phyloP scores from a whole-genome alignment of 2,888 invertebrate genomes.

The Cepaea hortensis region DNA sequence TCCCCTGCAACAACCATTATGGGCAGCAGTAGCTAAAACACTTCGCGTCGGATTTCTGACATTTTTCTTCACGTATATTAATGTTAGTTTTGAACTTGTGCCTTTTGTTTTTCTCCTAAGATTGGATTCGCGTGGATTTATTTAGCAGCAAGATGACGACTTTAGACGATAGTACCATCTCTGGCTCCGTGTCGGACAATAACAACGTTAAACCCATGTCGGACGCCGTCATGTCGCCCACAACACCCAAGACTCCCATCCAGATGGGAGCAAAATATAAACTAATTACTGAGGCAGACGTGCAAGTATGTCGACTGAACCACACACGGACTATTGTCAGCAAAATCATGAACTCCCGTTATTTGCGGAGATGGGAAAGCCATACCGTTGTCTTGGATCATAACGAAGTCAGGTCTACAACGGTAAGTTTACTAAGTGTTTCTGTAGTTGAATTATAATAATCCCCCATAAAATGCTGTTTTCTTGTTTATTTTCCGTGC shows the following conservation, averaged over 20 bases:
- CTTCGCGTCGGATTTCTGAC: background rate
- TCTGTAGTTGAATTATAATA: background rate
- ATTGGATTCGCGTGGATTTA: background rate
- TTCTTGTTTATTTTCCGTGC: too few relatives aligned
- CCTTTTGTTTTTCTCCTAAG: slow-evolving; percentile 20
- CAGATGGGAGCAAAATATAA: slow-evolving; percentile 79
- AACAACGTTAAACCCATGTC: slow-evolving; percentile 46
- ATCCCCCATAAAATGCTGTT: too few relatives aligned
- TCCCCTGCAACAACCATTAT: background rate
- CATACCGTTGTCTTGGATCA: slow-evolving; percentile 84
- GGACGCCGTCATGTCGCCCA: slow-evolving; percentile 48
- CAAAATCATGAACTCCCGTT: slow-evolving; percentile 87
- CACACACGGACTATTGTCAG: slow-evolving; percentile 87
- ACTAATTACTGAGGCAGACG: slow-evolving; percentile 84
- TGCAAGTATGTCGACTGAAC: slow-evolving; percentile 86
- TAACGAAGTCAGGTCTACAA: slow-evolving; percentile 84
- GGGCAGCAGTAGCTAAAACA: background rate
- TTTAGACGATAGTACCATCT: slow-evolving; percentile 54
- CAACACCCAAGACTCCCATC: slow-evolving; percentile 48
- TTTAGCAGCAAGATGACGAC: slow-evolving; percentile 56
- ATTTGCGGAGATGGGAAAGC: slow-evolving; percentile 86
- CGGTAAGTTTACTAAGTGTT: slow-evolving; percentile 79
- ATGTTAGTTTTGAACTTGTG: background rate
- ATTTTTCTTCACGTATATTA: background rate
- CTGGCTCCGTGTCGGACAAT: slow-evolving; percentile 53